Conservation (phyloP, 2,888 invertebrate genomes). For the Hartigia nigra region DNA sequence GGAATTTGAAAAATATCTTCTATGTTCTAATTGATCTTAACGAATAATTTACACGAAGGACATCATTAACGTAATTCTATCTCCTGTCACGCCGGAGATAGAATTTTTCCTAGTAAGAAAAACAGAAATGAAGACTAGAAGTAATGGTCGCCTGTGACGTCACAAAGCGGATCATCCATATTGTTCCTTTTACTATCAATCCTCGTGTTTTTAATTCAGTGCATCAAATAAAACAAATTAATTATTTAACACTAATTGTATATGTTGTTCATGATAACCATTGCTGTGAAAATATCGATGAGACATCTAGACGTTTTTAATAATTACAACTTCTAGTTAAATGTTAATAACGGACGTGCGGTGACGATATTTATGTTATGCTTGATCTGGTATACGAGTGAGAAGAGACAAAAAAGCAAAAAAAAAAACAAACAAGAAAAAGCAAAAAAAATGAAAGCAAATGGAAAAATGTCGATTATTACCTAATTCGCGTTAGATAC, state of each 20-base stretch:
- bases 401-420: not conserved
- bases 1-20: not conserved
- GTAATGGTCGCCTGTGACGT: not conserved
- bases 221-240: not conserved
- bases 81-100: not conserved
- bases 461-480: not conserved
- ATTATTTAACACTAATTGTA: slow-evolving; percentile 5
- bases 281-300: slow-evolving; percentile 3
- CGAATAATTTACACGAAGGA: not conserved
- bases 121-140: not conserved
- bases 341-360: not conserved
- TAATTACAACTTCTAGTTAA: slow-evolving; percentile 1
- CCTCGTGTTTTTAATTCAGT: not conserved
- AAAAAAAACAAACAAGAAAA: too few relatives aligned
- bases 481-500: not conserved
- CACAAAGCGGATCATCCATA: not conserved
- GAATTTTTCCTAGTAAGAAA: not conserved
- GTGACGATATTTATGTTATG: not conserved
- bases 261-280: slow-evolving; percentile 8
- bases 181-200: slow-evolving; percentile 3
- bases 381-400: not conserved
- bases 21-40: not conserved
- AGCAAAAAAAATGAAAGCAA: not conserved
- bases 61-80: too few relatives aligned
- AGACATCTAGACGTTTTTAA: not conserved